These are phyloP conservation scores for Oscheius sp. DNA, from an alignment of 2,888 invertebrate species.

Conservation along the genomic window DNA sequence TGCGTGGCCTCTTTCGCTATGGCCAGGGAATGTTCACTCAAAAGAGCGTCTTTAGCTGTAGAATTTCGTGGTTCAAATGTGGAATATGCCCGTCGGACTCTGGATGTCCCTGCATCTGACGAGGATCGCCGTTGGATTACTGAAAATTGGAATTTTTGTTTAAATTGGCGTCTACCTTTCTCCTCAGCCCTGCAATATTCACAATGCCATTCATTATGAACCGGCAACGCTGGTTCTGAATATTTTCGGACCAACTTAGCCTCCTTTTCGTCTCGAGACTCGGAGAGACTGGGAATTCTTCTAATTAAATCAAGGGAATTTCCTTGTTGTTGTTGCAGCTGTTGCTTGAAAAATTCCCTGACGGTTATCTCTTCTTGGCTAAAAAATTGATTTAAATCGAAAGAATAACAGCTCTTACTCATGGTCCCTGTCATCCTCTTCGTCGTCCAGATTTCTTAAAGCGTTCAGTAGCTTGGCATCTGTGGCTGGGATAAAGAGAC, in stretches of 20 bases:
- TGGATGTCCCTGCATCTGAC: not conserved
- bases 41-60: not conserved
- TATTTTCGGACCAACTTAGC: constrained; percentile 1
- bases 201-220: constrained; percentile 13
- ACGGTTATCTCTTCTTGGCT: not conserved
- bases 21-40: constrained; percentile 23
- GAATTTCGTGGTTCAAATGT: constrained; percentile 26
- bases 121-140: constrained; percentile 14
- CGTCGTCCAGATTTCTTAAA: not conserved
- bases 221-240: constrained; percentile 23
- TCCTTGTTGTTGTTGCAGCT: not conserved
- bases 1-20: constrained; percentile 37
- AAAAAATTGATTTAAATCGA: not conserved
- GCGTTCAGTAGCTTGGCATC: not conserved
- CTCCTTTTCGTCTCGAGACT: constrained; percentile 9
- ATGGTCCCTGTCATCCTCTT: constrained; percentile 1
- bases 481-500: not conserved
- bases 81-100: constrained; percentile 29
- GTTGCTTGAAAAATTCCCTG: not conserved
- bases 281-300: not conserved
- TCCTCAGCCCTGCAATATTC: not conserved
- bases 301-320: not conserved
- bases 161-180: too few species aligned
- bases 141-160: not conserved
- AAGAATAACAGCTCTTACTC: constrained; percentile 1